Base-by-base conservation (phyloP, 1,140 invertebrate species). In the Ganaspis sp. region DNA sequence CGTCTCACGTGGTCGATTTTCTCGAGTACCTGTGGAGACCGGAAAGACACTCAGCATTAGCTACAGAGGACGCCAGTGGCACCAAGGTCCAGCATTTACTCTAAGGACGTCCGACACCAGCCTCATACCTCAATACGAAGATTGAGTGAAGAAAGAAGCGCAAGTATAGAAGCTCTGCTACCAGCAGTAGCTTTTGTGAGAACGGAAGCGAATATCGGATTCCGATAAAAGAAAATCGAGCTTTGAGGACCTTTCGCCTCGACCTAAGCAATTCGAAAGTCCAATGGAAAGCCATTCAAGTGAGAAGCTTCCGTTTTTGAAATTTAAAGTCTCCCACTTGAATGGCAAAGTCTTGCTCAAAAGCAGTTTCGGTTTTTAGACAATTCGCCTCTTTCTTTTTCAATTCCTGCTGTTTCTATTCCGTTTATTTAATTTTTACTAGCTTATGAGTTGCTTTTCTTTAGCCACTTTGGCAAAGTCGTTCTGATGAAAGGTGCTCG, bases 141-240 rank as follows among this genome's bases (percentile, higher is more conserved):
- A 70, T 70, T 40, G 37, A 70, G 34, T 38, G 69, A 42, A 45
- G 40, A 45, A 70, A 70, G 69, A 70, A 45, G 34, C 40, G 45
- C 45, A 49, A 49, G 45, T 49, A 49, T 49, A 17, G 45, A 49
- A 26, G 37, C 58, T 70, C 76, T 53, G 45, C 45, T 49, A n/a
- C 45, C 45, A 49, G 45, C 73, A 85, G 82, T 77, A 82, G 81
- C 80, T 83, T 85, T 80, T 81, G 69, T 77, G 23, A 74, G 73
- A 53, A 74, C 75, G 78, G 79, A 76, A 86, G 54, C 82, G 82
- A 84, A 86, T 86, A 86, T 86, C 82, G 83, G 78, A 83, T 84
- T 86, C 73, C 85, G 83, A 86, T 86, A 85, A 82, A 79, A 85
- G 82, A 83, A 84, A 85, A 85, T 85, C 77, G 80, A 80, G 79